These are phyloP conservation scores for Altica lythri DNA, from an alignment of 2,888 invertebrate species.

Conservation along the genomic window DNA sequence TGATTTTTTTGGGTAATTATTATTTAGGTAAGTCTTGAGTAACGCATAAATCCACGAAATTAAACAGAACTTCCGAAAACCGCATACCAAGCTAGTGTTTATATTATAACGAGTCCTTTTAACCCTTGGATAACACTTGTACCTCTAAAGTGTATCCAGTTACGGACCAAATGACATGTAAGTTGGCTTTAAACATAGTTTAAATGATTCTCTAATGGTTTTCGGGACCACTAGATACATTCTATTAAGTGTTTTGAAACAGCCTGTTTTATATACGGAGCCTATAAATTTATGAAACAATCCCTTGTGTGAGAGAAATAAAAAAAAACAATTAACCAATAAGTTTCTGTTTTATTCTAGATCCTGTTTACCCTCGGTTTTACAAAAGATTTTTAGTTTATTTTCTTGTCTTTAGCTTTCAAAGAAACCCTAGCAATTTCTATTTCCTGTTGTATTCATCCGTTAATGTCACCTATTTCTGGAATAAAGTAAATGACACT, in stretches of 20 bases:
- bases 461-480: constrained; percentile 24
- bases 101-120: constrained; percentile 30
- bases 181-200: constrained; percentile 16
- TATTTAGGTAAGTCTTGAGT: too few species aligned
- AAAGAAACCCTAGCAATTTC: constrained; percentile 11
- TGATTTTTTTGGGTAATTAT: too few species aligned
- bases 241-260: not conserved
- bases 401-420: constrained; percentile 3
- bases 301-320: too few species aligned
- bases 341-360: too few species aligned
- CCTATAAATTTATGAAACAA: too few species aligned
- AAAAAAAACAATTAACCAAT: too few species aligned
- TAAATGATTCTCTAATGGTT: constrained; percentile 13
- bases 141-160: constrained; percentile 22
- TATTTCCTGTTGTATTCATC: constrained; percentile 21
- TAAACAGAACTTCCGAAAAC: too few species aligned
- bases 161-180: constrained; percentile 19
- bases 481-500: constrained; percentile 26
- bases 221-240: constrained; percentile 1
- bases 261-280: not conserved
- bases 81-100: too few species aligned
- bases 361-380: too few species aligned
- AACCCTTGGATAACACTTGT: constrained; percentile 36
- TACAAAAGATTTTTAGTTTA: too few species aligned
- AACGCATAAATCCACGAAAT: too few species aligned